Evolutionary conservation across 37 sponge, comb jelly and placozoan species (phyloP), one percentile per base, ranked within the genome.

Genomic region (Dysidea cf. avara): DNA sequence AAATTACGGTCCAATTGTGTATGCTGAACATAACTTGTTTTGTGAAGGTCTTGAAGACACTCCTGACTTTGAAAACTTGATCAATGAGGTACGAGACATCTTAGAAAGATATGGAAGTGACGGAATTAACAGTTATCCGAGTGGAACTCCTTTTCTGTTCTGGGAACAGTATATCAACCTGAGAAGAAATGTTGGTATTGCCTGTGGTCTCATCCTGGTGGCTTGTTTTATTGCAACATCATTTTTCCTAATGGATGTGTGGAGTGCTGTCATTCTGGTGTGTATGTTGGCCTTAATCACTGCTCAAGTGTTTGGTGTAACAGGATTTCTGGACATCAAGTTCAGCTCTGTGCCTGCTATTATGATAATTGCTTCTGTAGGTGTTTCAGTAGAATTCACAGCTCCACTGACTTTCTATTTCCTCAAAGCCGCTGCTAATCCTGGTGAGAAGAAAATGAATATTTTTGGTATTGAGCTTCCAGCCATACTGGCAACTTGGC

Each of bases 131-230:
- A 68, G 56, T 18, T 77, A 77, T 36, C 78, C 78, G 1, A 39
- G 78, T 30, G 78, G 78, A 3, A 30, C 30, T 24, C 78, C 78
- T 18, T 77, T 49, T 56, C 48, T 66, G 1, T 77, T 58, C 56
- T 77, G 64, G 58, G 78, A 77, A 49, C 78, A 77, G 52, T 77
- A 77, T 68, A 53, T 77, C 56, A 68, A 68, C 28, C 78, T 77
- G 39, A 40, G 64, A 28, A 30, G 29, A 4, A 39, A 38, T 1
- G 65, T 77, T 18, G n/a, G 50, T 7, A 11, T 68, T 26, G 78
- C 78, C 28, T 35, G 37, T 36, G 78, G 57, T 24, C 53, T 72
- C 7, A 77, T 77, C 57, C 67, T 77, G 21, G n/a, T 77, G 16
- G 78, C 56, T 2, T 53, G 78, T 34, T 49, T 77, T 11, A 21